phyloP scores from a whole-genome alignment of 2,113 vertebrate species.

The Leptocoma aspasia region DNA sequence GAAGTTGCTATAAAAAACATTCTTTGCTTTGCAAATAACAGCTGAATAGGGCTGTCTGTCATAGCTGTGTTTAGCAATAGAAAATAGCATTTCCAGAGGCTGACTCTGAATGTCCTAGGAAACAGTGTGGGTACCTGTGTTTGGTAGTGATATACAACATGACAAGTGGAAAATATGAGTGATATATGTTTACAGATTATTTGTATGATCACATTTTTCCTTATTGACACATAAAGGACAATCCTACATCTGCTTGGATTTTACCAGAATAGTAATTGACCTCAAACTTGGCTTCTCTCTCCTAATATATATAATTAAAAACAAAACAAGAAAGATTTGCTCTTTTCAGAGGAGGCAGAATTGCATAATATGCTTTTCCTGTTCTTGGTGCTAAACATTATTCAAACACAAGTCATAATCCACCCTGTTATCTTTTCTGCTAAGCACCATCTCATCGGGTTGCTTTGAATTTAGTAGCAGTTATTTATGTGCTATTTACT shows the following conservation, averaged over 20 bases:
- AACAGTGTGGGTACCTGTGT: background rate
- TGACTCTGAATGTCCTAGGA: background rate
- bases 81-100: background rate
- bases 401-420: background rate
- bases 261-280: background rate
- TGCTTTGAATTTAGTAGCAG: background rate
- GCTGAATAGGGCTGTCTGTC: background rate
- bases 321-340: background rate
- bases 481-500: background rate
- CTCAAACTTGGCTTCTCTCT: background rate
- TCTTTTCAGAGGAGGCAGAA: background rate
- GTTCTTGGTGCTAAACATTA: background rate
- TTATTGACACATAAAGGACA: background rate
- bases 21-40: slow-evolving; percentile 24
- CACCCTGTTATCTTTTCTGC: background rate
- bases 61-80: background rate
- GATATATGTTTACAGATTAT: background rate
- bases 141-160: background rate
- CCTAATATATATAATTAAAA: background rate
- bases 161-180: background rate
- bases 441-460: background rate
- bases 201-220: background rate
- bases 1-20: background rate
- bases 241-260: background rate
- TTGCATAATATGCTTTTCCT: background rate